A percentile compares a stretch with the other conserved stretches of the same genome.
phyloP scores from a whole-genome alignment of 2,113 vertebrate genomes.

The Gymnorhina tibicen region DNA sequence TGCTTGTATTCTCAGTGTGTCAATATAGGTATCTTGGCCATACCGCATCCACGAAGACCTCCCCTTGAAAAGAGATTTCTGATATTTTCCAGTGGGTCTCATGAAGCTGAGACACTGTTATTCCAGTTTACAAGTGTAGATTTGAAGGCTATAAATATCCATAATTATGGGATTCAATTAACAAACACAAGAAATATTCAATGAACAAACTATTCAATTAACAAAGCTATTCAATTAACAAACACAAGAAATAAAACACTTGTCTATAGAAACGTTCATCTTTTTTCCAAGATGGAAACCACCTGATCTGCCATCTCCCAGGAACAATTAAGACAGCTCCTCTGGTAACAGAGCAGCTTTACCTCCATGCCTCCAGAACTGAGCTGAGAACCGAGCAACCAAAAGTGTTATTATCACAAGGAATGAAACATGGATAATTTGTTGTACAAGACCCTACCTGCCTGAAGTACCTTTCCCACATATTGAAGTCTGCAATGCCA shows the following conservation, averaged over 20 bases:
- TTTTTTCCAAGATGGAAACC: neutral
- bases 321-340: neutral
- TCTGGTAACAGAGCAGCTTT: neutral
- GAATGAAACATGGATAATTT: neutral
- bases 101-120: neutral
- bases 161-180: neutral
- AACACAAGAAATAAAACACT: neutral
- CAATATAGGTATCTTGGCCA: neutral
- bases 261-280: neutral
- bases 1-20: neutral
- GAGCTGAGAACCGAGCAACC: neutral
- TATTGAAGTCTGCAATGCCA: neutral
- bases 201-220: neutral
- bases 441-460: neutral
- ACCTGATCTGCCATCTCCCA: neutral
- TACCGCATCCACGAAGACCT: neutral
- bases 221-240: neutral
- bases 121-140: neutral
- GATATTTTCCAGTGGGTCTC: neutral
- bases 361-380: neutral
- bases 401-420: neutral
- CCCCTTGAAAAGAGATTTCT: neutral
- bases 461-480: neutral
- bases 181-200: neutral
- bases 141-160: neutral